Evolutionary conservation across 2,888 invertebrate species (phyloP).

Genomic region (Oscheius sp.): DNA sequence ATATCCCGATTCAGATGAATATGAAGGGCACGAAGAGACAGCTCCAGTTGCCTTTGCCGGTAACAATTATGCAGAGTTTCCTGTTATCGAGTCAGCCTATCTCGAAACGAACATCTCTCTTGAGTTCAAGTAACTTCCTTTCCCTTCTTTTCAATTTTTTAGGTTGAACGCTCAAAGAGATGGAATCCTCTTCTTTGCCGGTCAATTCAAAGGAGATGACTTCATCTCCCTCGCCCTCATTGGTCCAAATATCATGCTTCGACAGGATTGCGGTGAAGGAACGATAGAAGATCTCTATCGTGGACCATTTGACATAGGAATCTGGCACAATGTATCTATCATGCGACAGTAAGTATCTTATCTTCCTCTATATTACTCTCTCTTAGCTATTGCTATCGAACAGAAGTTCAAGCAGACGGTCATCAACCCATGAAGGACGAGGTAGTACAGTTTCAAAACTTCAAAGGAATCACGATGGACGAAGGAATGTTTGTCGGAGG

Average conservation of each 20-base stretch:
- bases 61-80: slow-evolving; percentile 50
- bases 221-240: slow-evolving; percentile 53
- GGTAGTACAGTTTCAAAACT: slow-evolving; percentile 39
- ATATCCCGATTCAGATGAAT: slow-evolving; percentile 6
- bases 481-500: slow-evolving; percentile 57
- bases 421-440: slow-evolving; percentile 23
- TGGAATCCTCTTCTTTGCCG: slow-evolving; percentile 56
- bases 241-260: slow-evolving; percentile 53
- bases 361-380: no score
- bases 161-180: slow-evolving; percentile 46
- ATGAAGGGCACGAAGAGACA: slow-evolving; percentile 8
- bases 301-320: slow-evolving; percentile 49
- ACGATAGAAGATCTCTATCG: slow-evolving; percentile 54
- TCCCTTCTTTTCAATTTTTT: slow-evolving; percentile 9
- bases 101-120: slow-evolving; percentile 54
- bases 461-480: slow-evolving; percentile 57
- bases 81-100: slow-evolving; percentile 42
- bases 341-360: slow-evolving; percentile 37
- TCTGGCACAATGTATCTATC: slow-evolving; percentile 53
- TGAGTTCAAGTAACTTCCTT: slow-evolving; percentile 47
- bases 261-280: slow-evolving; percentile 59
- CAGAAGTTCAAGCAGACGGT: slow-evolving; percentile 43
- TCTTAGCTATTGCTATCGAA: slow-evolving; percentile 40
- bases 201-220: slow-evolving; percentile 53
- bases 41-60: slow-evolving; percentile 36